phyloP scores from a whole-genome alignment of 1,140 invertebrate species.

The Drosophila kikkawai region DNA sequence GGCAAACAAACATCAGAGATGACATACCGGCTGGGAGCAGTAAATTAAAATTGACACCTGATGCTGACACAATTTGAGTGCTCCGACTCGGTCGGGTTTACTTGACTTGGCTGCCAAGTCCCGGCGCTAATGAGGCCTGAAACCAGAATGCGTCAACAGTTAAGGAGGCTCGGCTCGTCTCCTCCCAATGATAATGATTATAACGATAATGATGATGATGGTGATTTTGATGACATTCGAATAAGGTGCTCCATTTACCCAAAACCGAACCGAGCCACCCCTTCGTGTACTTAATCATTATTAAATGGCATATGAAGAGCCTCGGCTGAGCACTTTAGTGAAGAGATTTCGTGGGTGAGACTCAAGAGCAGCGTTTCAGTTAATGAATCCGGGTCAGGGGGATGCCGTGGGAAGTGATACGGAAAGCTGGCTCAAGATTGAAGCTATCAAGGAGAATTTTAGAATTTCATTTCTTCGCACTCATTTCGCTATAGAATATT shows the following conservation, averaged over 20 bases:
- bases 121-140: constrained; percentile 70
- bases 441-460: constrained; percentile 4
- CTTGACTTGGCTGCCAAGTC: constrained; percentile 29
- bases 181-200: constrained; percentile 47
- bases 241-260: constrained; percentile 36
- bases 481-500: constrained; percentile 4
- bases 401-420: not conserved
- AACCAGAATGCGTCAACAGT: constrained; percentile 72
- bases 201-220: constrained; percentile 48
- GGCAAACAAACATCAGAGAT: constrained; percentile 53
- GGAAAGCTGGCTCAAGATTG: constrained; percentile 20
- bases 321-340: constrained; percentile 34
- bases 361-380: constrained; percentile 5
- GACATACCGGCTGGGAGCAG: constrained; percentile 47
- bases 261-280: not conserved
- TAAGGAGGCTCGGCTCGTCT: constrained; percentile 14
- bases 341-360: constrained; percentile 13
- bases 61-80: constrained; percentile 65
- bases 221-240: constrained; percentile 66
- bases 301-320: constrained; percentile 48
- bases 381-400: constrained; percentile 33
- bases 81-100: constrained; percentile 31
- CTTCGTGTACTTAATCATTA: constrained; percentile 47
- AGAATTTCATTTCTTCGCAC: constrained; percentile 5
- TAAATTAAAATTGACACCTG: constrained; percentile 83